Percentiles rank a stretch among this genome's conserved stretches.
phyloP scores from a whole-genome alignment of 2,888 invertebrate species.

The Capitulum mitella region DNA sequence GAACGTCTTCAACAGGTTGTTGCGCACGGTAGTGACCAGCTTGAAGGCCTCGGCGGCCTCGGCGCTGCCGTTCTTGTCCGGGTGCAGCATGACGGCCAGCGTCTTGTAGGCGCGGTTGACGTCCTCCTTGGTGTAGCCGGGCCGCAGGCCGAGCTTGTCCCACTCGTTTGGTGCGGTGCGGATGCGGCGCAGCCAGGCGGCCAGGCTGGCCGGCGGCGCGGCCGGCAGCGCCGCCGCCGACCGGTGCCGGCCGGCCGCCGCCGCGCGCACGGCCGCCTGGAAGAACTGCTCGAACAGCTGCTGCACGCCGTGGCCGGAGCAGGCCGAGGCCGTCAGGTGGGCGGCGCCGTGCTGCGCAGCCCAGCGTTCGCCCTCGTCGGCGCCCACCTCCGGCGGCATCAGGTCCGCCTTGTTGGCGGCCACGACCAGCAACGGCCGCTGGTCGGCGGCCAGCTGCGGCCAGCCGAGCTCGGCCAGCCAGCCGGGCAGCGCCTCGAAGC shows the following conservation, averaged over 20 bases:
- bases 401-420: constrained; percentile 28
- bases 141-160: constrained; percentile 28
- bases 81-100: constrained; percentile 46
- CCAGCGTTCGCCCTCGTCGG: constrained; percentile 10
- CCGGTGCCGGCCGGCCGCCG: neutral
- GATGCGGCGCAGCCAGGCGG: constrained; percentile 15
- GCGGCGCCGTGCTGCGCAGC: neutral
- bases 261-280: constrained; percentile 15
- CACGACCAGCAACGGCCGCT: constrained; percentile 25
- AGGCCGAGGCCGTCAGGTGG: neutral
- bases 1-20: constrained; percentile 35
- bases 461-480: constrained; percentile 44
- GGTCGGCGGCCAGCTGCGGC: neutral
- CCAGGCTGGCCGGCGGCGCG: neutral
- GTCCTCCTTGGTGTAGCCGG: constrained; percentile 40
- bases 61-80: constrained; percentile 46
- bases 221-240: neutral
- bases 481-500: constrained; percentile 44
- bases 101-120: constrained; percentile 45
- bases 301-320: neutral
- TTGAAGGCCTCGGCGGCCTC: constrained; percentile 48
- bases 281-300: constrained; percentile 13
- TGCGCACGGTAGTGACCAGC: constrained; percentile 42
- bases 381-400: neutral
- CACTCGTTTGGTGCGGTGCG: constrained; percentile 22